phyloP scores from a whole-genome alignment of 1,140 invertebrate species.

The Heterodera carotae region DNA sequence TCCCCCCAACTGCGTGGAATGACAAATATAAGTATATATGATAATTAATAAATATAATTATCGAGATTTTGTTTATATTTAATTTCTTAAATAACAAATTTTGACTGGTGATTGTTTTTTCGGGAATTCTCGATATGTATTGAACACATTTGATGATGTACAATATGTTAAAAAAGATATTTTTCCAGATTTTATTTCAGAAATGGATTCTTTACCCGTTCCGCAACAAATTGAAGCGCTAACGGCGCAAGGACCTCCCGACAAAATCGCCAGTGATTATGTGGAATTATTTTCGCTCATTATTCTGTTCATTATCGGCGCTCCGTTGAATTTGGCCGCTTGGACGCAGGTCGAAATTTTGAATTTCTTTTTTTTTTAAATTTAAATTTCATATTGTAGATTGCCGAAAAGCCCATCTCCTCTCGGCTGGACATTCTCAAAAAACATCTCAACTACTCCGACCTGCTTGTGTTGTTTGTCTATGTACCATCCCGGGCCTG shows the following conservation, averaged over 20 bases:
- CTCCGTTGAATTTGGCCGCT: constrained; percentile 61
- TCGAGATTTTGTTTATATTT: not conserved
- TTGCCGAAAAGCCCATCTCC: constrained; percentile 53
- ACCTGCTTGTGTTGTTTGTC: constrained; percentile 61
- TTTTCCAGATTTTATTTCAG: not conserved
- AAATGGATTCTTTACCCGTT: not conserved
- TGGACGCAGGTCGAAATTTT: constrained; percentile 57
- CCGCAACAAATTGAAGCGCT: not conserved
- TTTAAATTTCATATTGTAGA: constrained; percentile 48
- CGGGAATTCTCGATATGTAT: no score
- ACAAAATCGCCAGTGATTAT: constrained; percentile 60
- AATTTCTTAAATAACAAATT: not conserved
- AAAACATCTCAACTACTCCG: constrained; percentile 62
- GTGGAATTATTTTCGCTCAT: constrained; percentile 58
- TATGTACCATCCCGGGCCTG: constrained; percentile 62
- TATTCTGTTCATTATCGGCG: constrained; percentile 61
- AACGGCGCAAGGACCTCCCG: constrained; percentile 46
- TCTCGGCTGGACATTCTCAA: constrained; percentile 63
- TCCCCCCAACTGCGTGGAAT: no score
- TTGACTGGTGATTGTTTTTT: no score
- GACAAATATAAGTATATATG: no score
- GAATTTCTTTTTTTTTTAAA: not conserved
- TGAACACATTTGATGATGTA: no score
- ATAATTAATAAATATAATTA: no score
- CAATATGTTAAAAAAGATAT: not conserved